A percentile compares a stretch with the other conserved stretches of the same genome.
These are phyloP conservation scores for Pipistrellus pygmaeus DNA, from an alignment of 2,797 vertebrate species.

Conservation along the genomic window DNA sequence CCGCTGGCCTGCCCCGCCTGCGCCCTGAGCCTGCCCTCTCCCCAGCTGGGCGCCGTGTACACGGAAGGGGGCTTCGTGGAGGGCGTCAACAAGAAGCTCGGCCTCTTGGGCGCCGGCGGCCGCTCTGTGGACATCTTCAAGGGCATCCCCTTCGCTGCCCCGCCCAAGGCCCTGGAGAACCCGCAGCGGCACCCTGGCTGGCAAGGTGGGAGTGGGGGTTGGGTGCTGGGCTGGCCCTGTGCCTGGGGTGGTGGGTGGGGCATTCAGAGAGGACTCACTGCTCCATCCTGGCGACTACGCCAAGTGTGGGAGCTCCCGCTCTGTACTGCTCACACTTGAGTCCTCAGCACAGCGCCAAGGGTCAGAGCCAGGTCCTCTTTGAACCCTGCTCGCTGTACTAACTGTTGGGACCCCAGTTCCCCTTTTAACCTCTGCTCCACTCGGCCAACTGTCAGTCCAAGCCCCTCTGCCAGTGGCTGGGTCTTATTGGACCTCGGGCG, in stretches of 20 bases:
- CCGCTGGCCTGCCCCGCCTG: background rate
- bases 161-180: slow-evolving; percentile 91
- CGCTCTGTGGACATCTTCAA: slow-evolving; percentile 92
- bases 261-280: no score
- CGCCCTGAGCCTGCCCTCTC: background rate
- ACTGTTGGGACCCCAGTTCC: no score
- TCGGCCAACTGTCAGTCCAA: no score
- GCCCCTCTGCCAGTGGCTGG: no score
- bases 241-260: fast-evolving
- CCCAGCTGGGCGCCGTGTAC: slow-evolving; percentile 92
- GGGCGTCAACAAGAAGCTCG: slow-evolving; percentile 89
- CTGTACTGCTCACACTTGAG: no score
- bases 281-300: no score
- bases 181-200: slow-evolving; percentile 93
- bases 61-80: slow-evolving; percentile 95
- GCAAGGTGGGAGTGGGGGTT: slow-evolving; percentile 88
- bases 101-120: slow-evolving; percentile 80
- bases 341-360: fast-evolving
- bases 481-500: no score
- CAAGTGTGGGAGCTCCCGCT: no score
- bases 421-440: no score
- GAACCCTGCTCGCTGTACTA: no score
- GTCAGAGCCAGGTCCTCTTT: no score
- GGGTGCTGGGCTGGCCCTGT: fast-evolving
- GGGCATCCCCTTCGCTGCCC: slow-evolving; percentile 94